Percentiles rank a stretch among this genome's conserved stretches.
phyloP scores from a whole-genome alignment of 92 coral and sea anemone species.

The Metridium senile region DNA sequence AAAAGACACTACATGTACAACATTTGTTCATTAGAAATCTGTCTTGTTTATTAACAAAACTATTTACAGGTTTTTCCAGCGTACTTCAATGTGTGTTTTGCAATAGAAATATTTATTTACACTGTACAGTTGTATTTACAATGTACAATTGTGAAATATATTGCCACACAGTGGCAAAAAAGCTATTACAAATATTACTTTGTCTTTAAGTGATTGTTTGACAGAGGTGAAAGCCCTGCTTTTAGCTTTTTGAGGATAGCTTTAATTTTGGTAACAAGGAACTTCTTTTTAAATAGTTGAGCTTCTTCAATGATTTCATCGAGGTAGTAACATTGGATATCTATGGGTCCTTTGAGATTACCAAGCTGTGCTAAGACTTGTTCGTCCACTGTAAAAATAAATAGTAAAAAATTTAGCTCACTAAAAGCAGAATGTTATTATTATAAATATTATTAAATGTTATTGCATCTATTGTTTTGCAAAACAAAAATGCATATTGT shows the following conservation, averaged over 20 bases:
- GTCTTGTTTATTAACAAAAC: slow-evolving; percentile 25
- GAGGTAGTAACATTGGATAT: slow-evolving; percentile 63
- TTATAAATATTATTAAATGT: no score
- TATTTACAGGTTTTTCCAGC: slow-evolving; percentile 19
- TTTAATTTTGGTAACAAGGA: slow-evolving; percentile 73
- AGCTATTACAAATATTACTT: slow-evolving; percentile 27
- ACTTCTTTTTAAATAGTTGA: slow-evolving; percentile 74
- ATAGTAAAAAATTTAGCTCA: neutral
- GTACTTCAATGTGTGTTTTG: slow-evolving; percentile 16
- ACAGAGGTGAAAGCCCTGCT: slow-evolving; percentile 44
- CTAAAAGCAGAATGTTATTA: no score
- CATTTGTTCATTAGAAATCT: neutral
- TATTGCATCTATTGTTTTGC: no score
- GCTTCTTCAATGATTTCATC: slow-evolving; percentile 94
- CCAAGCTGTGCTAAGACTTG: slow-evolving; percentile 63
- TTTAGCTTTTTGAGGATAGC: slow-evolving; percentile 43
- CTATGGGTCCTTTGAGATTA: slow-evolving; percentile 81
- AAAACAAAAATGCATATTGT: no score
- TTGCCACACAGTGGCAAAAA: slow-evolving; percentile 30
- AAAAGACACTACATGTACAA: no score
- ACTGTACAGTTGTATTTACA: no score
- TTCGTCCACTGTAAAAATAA: slow-evolving; percentile 68
- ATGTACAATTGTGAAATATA: slow-evolving; percentile 22
- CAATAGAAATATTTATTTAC: slow-evolving; percentile 35
- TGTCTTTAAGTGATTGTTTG: slow-evolving; percentile 6